Evolutionary conservation across 2,113 vertebrate species (phyloP).

Genomic region (Phyllostomus hastatus): DNA sequence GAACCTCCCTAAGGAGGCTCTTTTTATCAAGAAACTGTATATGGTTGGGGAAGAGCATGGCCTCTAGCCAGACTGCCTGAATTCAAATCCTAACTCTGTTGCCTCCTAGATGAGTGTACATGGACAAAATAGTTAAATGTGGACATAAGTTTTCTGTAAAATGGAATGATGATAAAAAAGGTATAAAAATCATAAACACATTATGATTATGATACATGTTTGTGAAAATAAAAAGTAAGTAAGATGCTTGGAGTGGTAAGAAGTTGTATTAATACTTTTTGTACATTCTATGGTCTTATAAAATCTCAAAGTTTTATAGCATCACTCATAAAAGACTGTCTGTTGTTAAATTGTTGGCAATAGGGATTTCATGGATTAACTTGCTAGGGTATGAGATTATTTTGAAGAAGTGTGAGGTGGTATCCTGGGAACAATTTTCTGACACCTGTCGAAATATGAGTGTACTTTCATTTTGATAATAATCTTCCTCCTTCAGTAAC

Average conservation of each 20-base stretch:
- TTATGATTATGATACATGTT: not conserved
- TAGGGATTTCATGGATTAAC: not conserved
- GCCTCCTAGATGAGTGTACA: not conserved
- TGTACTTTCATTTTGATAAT: not conserved
- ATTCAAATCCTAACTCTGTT: not conserved
- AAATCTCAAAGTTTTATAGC: not conserved
- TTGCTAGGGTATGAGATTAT: not conserved
- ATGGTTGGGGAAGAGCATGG: not conserved
- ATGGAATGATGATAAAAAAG: not conserved
- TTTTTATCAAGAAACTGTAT: not conserved
- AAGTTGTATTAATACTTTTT: not conserved
- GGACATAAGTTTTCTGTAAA: not conserved
- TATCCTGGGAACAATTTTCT: not conserved
- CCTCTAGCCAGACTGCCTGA: not conserved
- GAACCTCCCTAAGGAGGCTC: not conserved
- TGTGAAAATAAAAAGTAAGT: not conserved
- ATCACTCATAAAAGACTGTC: not conserved
- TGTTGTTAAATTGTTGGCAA: not conserved
- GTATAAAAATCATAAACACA: not conserved
- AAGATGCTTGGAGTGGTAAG: not conserved
- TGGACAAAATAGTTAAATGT: not conserved
- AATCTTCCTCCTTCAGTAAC: not conserved
- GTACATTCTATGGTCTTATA: not conserved
- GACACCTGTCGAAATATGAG: not conserved
- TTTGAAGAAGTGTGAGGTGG: not conserved